Evolutionary conservation across 2,888 invertebrate species (phyloP).

Genomic region (Bruchidius siliquastri): DNA sequence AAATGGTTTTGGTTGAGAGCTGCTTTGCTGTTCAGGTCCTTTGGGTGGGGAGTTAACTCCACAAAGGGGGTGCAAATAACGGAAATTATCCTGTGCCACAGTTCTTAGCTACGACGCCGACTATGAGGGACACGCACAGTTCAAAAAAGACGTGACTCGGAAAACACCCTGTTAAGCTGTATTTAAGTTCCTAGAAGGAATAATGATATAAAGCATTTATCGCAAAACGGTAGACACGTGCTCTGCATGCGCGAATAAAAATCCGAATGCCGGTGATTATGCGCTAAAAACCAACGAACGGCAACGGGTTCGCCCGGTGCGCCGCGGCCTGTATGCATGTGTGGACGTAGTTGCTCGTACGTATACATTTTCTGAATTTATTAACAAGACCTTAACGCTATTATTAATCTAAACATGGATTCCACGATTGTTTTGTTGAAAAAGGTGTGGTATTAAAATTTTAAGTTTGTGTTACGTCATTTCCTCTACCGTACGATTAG

Average conservation of each 20-base stretch:
- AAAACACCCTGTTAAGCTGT: background rate
- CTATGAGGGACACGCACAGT: too few species aligned
- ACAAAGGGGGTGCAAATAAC: too few species aligned
- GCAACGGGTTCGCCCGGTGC: background rate
- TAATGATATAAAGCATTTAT: background rate
- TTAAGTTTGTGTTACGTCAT: constrained; percentile 30
- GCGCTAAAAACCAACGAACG: background rate
- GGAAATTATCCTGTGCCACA: too few species aligned
- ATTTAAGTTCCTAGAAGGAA: background rate
- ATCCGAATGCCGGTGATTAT: background rate
- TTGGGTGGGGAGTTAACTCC: too few species aligned
- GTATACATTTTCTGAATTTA: constrained; percentile 25
- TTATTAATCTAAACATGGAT: constrained; percentile 35
- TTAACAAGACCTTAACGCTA: constrained; percentile 23
- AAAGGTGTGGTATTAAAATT: constrained; percentile 32
- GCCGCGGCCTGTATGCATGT: background rate
- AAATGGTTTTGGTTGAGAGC: too few species aligned
- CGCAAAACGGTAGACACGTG: background rate
- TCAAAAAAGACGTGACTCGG: too few species aligned
- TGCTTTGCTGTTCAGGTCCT: too few species aligned
- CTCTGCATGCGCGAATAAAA: background rate
- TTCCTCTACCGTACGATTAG: constrained; percentile 21
- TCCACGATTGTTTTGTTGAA: constrained; percentile 32
- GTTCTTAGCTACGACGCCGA: too few species aligned
- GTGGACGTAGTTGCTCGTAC: background rate